Evolutionary conservation across 2,888 invertebrate species (phyloP).

Genomic region (Stratiomys singularior): DNA sequence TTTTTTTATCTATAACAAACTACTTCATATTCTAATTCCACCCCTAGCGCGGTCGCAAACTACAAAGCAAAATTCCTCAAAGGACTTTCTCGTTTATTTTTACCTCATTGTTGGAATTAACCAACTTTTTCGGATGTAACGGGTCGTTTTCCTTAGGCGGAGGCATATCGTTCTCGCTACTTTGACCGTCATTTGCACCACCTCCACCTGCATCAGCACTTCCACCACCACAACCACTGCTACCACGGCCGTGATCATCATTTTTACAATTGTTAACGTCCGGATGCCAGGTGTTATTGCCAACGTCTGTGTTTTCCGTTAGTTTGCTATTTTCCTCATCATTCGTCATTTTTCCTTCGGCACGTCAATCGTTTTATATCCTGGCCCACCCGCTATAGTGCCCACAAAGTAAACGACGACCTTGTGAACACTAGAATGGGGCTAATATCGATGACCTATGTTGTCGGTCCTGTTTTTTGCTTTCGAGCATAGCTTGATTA

Average conservation of each 20-base stretch:
- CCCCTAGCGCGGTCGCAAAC: neutral
- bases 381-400: conserved; percentile 38
- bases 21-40: no score
- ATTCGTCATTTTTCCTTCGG: conserved; percentile 53
- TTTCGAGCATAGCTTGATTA: conserved; percentile 14
- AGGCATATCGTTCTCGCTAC: conserved; percentile 39
- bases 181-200: conserved; percentile 53
- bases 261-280: conserved; percentile 46
- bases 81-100: conserved; percentile 47
- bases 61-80: conserved; percentile 6
- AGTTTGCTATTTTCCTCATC: conserved; percentile 52
- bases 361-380: conserved; percentile 24
- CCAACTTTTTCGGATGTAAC: conserved; percentile 60
- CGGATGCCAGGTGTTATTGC: conserved; percentile 49
- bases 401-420: conserved; percentile 39
- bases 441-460: conserved; percentile 25
- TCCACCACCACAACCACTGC: conserved; percentile 59
- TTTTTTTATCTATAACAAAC: no score
- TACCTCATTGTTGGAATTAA: conserved; percentile 61
- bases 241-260: conserved; percentile 60
- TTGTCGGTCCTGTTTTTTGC: conserved; percentile 1
- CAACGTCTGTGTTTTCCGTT: conserved; percentile 52
- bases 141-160: conserved; percentile 63
- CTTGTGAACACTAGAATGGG: conserved; percentile 47
- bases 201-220: conserved; percentile 37